Evolutionary conservation across 2,888 invertebrate genomes (phyloP), one percentile per base, ranked within the genome.

Genomic region (Lepidonotus clava): DNA sequence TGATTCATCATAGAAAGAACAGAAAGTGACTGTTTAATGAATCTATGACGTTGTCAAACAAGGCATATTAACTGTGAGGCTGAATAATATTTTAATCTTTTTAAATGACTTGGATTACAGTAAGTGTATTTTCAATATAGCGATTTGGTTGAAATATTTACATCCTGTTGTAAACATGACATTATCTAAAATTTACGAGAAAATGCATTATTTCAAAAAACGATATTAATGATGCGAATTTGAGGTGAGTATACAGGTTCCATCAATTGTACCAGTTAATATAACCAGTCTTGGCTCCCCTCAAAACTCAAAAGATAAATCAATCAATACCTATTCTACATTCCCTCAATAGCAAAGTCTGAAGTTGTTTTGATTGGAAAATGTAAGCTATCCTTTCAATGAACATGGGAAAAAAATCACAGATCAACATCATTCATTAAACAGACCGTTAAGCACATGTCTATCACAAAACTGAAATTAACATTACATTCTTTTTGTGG

Each of bases 91-190:
- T 14, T 61, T 5, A 28, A 61, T 61, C 28, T 18, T 61, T 61
- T 61, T 61, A 61, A 61, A 61, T 61, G 11, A 11, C 4, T 32
- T 61, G 28, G 11, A 4, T n/a, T 61, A 61, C 61, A 28, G 61
- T 61, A 61, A 28, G 61, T 28, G 28, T 61, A 28, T 28, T 61
- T n/a, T 61, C n/a, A n/a, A 11, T 61, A 61, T 61, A 61, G 61
- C 61, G 61, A 61, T 61, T 28, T 32, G 61, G 61, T 61, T 61
- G 28, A 28, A 32, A 28, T 61, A 61, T 61, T 61, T 61, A 61
- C 61, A 61, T 61, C 61, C 14, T n/a, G n/a, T 61, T 28, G 24
- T 32, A 61, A 24, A 28, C 61, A 28, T 61, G 61, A 61, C 24
- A 28, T 24, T 61, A 32, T 61, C 24, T n/a, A 61, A 61, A 28